These are phyloP conservation scores for Elgonia sp. DNA, from an alignment of 2,888 invertebrate species.

Conservation along the genomic window DNA sequence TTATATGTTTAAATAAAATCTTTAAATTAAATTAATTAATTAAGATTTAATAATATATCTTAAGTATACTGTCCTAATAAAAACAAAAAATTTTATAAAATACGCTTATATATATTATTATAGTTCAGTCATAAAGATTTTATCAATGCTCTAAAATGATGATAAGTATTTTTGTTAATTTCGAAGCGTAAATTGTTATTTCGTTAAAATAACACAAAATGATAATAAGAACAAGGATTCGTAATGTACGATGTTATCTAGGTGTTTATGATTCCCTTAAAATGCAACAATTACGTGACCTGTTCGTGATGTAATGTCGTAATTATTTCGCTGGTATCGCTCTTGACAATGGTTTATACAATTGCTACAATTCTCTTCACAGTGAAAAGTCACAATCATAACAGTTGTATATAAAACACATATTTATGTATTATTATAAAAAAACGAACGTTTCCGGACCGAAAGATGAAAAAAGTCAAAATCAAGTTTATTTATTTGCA, in stretches of 20 bases:
- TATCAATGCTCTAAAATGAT: too few relatives aligned
- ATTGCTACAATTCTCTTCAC: constrained; percentile 21
- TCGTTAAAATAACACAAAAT: constrained; percentile 22
- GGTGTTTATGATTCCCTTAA: constrained; percentile 46
- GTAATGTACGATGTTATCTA: constrained; percentile 42
- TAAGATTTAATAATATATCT: too few relatives aligned
- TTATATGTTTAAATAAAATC: too few relatives aligned
- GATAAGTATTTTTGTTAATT: background rate
- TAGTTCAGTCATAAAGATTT: too few relatives aligned
- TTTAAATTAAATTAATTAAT: too few relatives aligned
- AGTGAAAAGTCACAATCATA: constrained; percentile 17
- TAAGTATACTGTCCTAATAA: too few relatives aligned
- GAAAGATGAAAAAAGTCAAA: too few relatives aligned
- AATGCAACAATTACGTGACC: constrained; percentile 58
- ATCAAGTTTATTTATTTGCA: too few relatives aligned
- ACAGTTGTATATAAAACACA: constrained; percentile 18
- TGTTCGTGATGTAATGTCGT: constrained; percentile 49
- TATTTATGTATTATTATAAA: constrained; percentile 31
- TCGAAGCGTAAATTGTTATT: constrained; percentile 3
- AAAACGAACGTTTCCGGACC: too few relatives aligned
- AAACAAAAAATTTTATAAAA: too few relatives aligned
- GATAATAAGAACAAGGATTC: constrained; percentile 30
- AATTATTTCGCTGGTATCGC: constrained; percentile 58
- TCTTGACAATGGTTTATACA: constrained; percentile 58
- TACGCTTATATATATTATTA: too few relatives aligned